A percentile compares a stretch with the other conserved stretches of the same genome.
Evolutionary conservation across 1,140 invertebrate genomes (phyloP).

Genomic region (Caerostris extrusa): DNA sequence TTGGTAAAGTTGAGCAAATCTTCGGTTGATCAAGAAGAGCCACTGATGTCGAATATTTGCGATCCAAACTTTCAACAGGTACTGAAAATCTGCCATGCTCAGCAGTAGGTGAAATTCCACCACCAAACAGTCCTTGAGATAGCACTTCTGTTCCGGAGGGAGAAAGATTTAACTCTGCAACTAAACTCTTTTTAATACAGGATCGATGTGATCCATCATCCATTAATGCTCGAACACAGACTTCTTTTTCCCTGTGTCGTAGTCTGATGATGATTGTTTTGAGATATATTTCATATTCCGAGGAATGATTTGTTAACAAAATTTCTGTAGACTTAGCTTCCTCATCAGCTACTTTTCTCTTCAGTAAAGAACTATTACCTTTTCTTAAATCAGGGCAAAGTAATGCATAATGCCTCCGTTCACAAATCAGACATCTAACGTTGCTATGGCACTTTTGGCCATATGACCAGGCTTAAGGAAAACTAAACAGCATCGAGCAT

Average conservation of each 20-base stretch:
- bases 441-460: neutral
- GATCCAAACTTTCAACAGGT: conserved; percentile 21
- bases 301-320: conserved; percentile 3
- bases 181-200: conserved; percentile 42
- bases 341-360: neutral
- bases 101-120: conserved; percentile 34
- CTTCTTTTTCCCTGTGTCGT: neutral
- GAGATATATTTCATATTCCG: conserved; percentile 41
- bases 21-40: conserved; percentile 60
- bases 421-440: conserved; percentile 22
- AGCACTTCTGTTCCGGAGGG: conserved; percentile 43
- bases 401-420: neutral
- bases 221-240: conserved; percentile 32
- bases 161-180: conserved; percentile 23
- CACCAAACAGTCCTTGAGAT: conserved; percentile 62
- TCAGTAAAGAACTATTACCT: neutral
- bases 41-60: conserved; percentile 34
- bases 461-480: conserved; percentile 14
- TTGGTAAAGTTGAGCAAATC: conserved; percentile 38
- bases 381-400: conserved; percentile 28
- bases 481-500: neutral
- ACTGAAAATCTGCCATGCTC: conserved; percentile 48
- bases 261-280: conserved; percentile 51
- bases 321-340: neutral
- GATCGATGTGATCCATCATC: conserved; percentile 61